These are phyloP conservation scores for Balanococcus diminutus DNA, from an alignment of 2,888 invertebrate genomes.

Conservation along the genomic window DNA sequence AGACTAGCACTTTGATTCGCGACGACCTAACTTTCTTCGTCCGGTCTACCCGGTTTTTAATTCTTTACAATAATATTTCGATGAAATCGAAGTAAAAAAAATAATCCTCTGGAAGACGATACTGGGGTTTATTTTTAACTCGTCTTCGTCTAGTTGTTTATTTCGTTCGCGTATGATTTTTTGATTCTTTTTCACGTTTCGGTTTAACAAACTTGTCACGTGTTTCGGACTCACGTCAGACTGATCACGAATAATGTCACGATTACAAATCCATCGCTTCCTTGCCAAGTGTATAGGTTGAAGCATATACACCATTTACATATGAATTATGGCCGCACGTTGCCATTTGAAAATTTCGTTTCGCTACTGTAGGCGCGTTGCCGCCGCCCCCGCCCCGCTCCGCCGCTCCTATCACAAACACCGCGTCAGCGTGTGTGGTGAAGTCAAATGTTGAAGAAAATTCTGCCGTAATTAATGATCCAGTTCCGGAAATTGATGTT, in stretches of 20 bases:
- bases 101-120: not conserved
- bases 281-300: slow-evolving; percentile 15
- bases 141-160: slow-evolving; percentile 14
- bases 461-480: not conserved
- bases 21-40: not conserved
- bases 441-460: not conserved
- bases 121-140: not conserved
- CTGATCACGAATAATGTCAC: slow-evolving; percentile 43
- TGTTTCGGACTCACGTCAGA: slow-evolving; percentile 29
- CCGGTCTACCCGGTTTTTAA: not conserved
- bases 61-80: not conserved
- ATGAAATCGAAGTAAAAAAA: not conserved
- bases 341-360: slow-evolving; percentile 19
- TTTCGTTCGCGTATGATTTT: slow-evolving; percentile 18
- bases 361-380: slow-evolving; percentile 12
- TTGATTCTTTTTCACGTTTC: not conserved
- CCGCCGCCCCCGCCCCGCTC: not conserved
- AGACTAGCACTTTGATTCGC: slow-evolving; percentile 28
- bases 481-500: not conserved
- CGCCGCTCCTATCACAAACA: not conserved
- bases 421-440: slow-evolving; percentile 17
- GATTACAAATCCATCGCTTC: slow-evolving; percentile 43
- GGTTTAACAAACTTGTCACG: slow-evolving; percentile 42
- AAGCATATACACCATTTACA: slow-evolving; percentile 28
- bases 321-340: slow-evolving; percentile 35